Percentiles rank a stretch among this genome's conserved stretches.
phyloP scores from a whole-genome alignment of 2,797 vertebrate genomes.

The Lates japonicus region DNA sequence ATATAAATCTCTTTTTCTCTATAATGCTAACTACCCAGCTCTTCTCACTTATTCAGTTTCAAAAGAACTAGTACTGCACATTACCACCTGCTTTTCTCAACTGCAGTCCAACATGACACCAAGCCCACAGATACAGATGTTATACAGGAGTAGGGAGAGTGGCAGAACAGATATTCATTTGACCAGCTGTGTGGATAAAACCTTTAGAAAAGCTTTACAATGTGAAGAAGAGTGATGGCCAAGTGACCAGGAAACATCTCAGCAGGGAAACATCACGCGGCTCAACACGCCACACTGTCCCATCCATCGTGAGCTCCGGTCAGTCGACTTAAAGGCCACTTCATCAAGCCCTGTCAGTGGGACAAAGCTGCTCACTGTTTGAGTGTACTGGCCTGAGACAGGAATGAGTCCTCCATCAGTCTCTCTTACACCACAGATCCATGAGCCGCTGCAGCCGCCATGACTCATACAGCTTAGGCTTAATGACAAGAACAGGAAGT shows the following conservation, averaged over 20 bases:
- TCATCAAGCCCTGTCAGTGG: conserved; percentile 74
- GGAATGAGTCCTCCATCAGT: conserved; percentile 48
- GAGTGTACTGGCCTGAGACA: conserved; percentile 52
- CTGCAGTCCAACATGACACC: not conserved
- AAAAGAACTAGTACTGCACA: not conserved
- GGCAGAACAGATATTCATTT: conserved; percentile 5
- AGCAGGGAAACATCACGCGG: conserved; percentile 50
- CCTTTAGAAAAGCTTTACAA: conserved; percentile 30
- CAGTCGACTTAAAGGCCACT: conserved; percentile 68
- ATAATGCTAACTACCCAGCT: not conserved
- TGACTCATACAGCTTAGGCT: conserved; percentile 5
- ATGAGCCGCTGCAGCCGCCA: not conserved
- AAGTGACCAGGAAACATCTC: conserved; percentile 50
- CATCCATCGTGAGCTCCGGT: conserved; percentile 71
- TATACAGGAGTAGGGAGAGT: not conserved
- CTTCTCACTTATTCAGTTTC: not conserved
- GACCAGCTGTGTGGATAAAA: conserved; percentile 8
- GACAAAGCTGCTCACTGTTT: conserved; percentile 62
- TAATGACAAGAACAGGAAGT: not conserved
- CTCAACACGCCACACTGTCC: conserved; percentile 57
- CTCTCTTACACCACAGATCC: conserved; percentile 24
- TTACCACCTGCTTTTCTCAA: not conserved
- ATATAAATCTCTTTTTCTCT: not conserved
- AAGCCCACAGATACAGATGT: not conserved
- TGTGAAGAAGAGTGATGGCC: conserved; percentile 60